Percentiles rank a stretch among this genome's conserved stretches.
Evolutionary conservation across 2,797 vertebrate genomes (phyloP).

Genomic region (Masticophis lateralis): DNA sequence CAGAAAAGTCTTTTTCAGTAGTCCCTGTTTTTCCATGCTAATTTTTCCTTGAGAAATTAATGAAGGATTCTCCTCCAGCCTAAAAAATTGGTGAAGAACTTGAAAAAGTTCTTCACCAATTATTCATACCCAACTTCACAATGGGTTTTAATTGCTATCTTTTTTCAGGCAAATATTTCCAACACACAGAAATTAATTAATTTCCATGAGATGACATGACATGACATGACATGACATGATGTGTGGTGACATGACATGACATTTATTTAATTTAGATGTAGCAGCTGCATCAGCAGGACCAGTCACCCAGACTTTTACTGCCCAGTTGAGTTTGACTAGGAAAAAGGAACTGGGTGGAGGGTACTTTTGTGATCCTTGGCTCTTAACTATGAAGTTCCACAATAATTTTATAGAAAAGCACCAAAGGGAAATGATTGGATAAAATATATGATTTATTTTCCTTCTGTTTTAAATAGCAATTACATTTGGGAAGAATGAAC

Average conservation of each 20-base stretch:
- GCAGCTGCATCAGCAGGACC: not conserved
- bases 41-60: not conserved
- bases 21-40: not conserved
- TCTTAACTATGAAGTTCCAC: not conserved
- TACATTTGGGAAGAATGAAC: not conserved
- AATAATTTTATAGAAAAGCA: not conserved
- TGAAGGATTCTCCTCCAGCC: not conserved
- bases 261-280: not conserved
- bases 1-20: not conserved
- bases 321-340: not conserved
- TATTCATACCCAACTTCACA: not conserved
- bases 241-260: not conserved
- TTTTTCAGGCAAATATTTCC: not conserved
- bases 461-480: not conserved
- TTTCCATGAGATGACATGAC: not conserved
- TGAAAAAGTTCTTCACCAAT: not conserved
- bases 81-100: not conserved
- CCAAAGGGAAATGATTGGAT: not conserved
- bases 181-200: not conserved
- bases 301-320: not conserved
- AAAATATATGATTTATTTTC: not conserved
- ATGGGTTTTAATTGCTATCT: not conserved
- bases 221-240: too few species aligned
- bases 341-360: not conserved
- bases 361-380: not conserved